Base-by-base conservation (phyloP, 2,113 vertebrate genomes). In the Climacteris rufus region DNA sequence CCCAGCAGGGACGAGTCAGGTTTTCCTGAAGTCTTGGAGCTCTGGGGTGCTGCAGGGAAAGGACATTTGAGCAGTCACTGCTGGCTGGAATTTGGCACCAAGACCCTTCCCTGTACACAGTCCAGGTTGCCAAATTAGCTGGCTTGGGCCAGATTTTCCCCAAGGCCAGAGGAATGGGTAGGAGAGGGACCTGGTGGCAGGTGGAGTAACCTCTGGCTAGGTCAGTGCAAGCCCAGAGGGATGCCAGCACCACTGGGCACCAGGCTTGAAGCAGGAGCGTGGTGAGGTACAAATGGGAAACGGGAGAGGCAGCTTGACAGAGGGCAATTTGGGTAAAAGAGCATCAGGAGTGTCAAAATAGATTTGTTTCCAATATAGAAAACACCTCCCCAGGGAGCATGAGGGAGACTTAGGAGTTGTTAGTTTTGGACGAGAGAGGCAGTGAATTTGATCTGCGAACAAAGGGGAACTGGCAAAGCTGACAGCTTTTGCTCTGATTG, bases 401-500 rank as follows among this genome's bases (percentile, higher is more conserved):
- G 23, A 54, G 66, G 76, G 76, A 75, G 54, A 79, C 92, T 90
- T 79, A 61, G 33, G 83, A 87, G 63, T 21, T 93, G 93, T 83
- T 93, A 92, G 86, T 93, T 92, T 88, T 91, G 94, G 93, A 96
- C 2, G 1, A 68, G 75, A 35, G 74, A 92, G 64, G 53, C 84
- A 89, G 77, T 56, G 92, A 92, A 94, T 93, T 84, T 93, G 90
- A 93, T 94, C 84, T 85, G 79, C 1, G 44, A 94, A 91, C 78
- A 93, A 94, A 89, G 16, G 53, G 56, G 63, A 92, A 54, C 72
- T 75, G 91, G 94, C 86, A 95, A 93, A 94, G 91, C 95, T 59
- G 66, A 82, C 60, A 92, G 91, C 65, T 96, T 96, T 92, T 83
- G 83, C 78, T 74, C 84, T 87, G 92, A 93, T 95, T 80, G 76